phyloP scores from a whole-genome alignment of 2,888 invertebrate genomes.

The Drosophila infuscata region DNA sequence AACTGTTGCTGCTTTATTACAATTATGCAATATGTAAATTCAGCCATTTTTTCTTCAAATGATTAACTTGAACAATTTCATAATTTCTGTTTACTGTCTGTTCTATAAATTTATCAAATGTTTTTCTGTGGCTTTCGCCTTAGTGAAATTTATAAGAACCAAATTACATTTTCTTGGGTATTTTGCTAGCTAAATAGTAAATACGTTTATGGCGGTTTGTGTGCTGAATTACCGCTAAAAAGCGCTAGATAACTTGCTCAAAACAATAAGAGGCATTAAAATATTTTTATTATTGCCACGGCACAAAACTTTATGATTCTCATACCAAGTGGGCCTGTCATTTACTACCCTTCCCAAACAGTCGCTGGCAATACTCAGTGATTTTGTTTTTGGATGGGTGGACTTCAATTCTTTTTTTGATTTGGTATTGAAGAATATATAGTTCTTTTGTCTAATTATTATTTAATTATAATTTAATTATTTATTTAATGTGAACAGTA shows the following conservation, averaged over 20 bases:
- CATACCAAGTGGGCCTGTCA: slow-evolving; percentile 36
- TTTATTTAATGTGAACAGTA: neutral
- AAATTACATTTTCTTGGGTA: slow-evolving; percentile 46
- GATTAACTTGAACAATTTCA: slow-evolving; percentile 10
- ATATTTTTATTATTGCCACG: slow-evolving; percentile 67
- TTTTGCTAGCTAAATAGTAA: slow-evolving; percentile 50
- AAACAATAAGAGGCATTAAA: slow-evolving; percentile 74
- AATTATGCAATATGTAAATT: neutral
- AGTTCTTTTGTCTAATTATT: no score
- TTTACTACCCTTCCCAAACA: slow-evolving; percentile 35
- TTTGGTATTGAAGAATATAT: neutral
- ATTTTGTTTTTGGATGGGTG: neutral
- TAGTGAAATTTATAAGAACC: slow-evolving; percentile 30
- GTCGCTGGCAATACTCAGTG: slow-evolving; percentile 7
- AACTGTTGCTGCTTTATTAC: neutral
- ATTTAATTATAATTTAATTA: no score
- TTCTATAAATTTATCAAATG: slow-evolving; percentile 49
- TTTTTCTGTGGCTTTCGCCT: slow-evolving; percentile 39
- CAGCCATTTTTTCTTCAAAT: neutral
- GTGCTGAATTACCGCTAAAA: slow-evolving; percentile 58
- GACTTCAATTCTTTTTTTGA: neutral
- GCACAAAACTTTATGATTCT: slow-evolving; percentile 62
- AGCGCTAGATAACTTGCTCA: slow-evolving; percentile 62
- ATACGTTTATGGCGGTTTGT: slow-evolving; percentile 53
- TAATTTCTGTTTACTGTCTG: slow-evolving; percentile 38